Base-by-base conservation (phyloP, 2,888 invertebrate genomes). In the Adineta ricciae region DNA sequence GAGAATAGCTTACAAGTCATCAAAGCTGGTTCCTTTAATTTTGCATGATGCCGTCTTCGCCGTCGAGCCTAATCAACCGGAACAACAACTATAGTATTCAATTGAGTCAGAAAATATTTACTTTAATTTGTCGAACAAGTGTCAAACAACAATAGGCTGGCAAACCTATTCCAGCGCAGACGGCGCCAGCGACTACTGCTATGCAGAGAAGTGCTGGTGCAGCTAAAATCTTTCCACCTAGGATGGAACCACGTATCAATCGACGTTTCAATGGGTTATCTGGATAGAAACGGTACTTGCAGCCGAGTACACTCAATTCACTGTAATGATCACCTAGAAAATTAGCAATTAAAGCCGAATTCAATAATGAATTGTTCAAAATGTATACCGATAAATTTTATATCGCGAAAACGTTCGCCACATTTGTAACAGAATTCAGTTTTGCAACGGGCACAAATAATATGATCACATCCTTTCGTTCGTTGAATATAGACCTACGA, bases 361-460 rank as follows among this genome's bases (percentile, higher is more conserved):
- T 5, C 46, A 46, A 46, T 8, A 46, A 46, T 8, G 5, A 46
- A 46, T 11, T n/a, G n/a, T n/a, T n/a, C n/a, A 36, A 4, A 56
- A 16, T 46, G 8, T 50, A n/a, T 46, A 84, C 85, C 85, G 38
- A 85, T 85, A 73, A 90, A 89, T 86, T 89, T 90, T 73, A 90
- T 84, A 21, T 88, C 87, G 19, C 89, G 88, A 83, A 89, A 88
- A n/a, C 88, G 88, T 83, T 90, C 90, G 9, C 91, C 91, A 87
- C 91, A 91, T 11, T 89, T 88, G 86, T 91, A 91, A 87, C 91
- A 91, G 87, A 91, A 91, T 83, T 89, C 88, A 0, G 90, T 90
- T 78, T 89, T 87, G 87, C 91, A 91, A 50, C 88, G 87, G 21
- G 27, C 2, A 49, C 50, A 83, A 83, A 49, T 32, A 49, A 91